Evolutionary conservation across 2,888 invertebrate species (phyloP), one percentile per base, ranked within the genome.

Genomic region (Meiosimyza platycephala): DNA sequence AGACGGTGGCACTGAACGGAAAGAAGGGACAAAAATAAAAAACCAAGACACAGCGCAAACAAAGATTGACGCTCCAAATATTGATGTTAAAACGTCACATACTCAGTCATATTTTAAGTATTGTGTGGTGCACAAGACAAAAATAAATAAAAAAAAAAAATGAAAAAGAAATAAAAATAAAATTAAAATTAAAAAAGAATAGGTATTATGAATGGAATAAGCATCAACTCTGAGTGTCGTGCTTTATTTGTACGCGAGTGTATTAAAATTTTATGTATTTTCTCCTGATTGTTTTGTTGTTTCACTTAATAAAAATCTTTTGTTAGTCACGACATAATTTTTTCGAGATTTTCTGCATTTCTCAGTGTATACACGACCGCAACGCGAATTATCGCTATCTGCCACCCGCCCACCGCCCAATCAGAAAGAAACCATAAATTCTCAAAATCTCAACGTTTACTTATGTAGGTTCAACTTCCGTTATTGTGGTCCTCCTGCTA

Each of bases 61-160:
- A 51, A 51, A 11, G 13, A n/a, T 47, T 63, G 63, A 50, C 59
- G 28, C 22, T 22, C 59, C 22, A 28, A 33, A 60, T 18, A 11
- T 75, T 71, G 72, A 63, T 60, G 54, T 48, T 18, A 33, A 40
- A 40, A 22, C n/a, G 52, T 22, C 18, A 16, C n/a, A 28, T 54
- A 60, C 22, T 69, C 69, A 51, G 40, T 60, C 70, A 70, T 16
- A 59, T 59, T 64, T 50, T 50, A 64, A 64, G 50, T n/a, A 64
- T 22, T 51, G 64, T 28, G 64, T 51, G 51, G 60, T 57, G 57
- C 22, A 54, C 16, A 48, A 7, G 12, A 48, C 57, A n/a, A 51
- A 60, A 60, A 47, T 57, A 48, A 62, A 70, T 7, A 51, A 60
- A 55, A n/a, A n/a, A 64, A 60, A 47, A 68, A 68, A 67, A 74